Percentiles rank a stretch among this genome's conserved stretches.
Evolutionary conservation across 2,888 invertebrate species (phyloP).

Genomic region (Yponomeuta plumbellus): DNA sequence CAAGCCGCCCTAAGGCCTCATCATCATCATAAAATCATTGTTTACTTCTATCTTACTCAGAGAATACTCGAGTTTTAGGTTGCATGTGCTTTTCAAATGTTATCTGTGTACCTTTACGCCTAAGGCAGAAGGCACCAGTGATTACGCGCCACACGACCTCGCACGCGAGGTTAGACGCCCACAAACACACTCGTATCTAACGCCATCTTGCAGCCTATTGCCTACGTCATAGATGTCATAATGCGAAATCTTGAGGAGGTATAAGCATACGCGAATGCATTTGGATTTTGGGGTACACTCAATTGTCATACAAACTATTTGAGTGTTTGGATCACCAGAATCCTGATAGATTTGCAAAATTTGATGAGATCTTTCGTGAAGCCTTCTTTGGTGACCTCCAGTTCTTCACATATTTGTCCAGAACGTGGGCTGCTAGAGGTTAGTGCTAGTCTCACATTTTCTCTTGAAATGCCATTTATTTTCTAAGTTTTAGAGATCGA

Average conservation of each 20-base stretch:
- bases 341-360: neutral
- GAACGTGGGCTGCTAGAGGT: neutral
- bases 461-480: neutral
- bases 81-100: too few relatives aligned
- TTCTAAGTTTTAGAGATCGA: neutral
- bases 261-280: neutral
- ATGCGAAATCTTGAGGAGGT: slow-evolving; percentile 18
- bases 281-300: neutral
- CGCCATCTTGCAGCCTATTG: slow-evolving; percentile 25
- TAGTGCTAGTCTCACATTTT: neutral
- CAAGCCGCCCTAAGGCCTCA: too few relatives aligned
- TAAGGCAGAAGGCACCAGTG: slow-evolving; percentile 34
- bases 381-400: neutral
- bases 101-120: slow-evolving; percentile 17
- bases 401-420: neutral
- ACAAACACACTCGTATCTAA: slow-evolving; percentile 23
- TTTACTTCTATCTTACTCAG: too few relatives aligned
- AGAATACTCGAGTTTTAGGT: too few relatives aligned
- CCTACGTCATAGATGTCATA: slow-evolving; percentile 24
- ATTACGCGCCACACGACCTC: slow-evolving; percentile 34
- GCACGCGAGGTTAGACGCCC: slow-evolving; percentile 30
- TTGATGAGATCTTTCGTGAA: neutral
- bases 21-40: too few relatives aligned
- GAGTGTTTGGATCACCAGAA: neutral
- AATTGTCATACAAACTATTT: neutral